Evolutionary conservation across 2,797 vertebrate species (phyloP).

Genomic region (Xenops minutus): DNA sequence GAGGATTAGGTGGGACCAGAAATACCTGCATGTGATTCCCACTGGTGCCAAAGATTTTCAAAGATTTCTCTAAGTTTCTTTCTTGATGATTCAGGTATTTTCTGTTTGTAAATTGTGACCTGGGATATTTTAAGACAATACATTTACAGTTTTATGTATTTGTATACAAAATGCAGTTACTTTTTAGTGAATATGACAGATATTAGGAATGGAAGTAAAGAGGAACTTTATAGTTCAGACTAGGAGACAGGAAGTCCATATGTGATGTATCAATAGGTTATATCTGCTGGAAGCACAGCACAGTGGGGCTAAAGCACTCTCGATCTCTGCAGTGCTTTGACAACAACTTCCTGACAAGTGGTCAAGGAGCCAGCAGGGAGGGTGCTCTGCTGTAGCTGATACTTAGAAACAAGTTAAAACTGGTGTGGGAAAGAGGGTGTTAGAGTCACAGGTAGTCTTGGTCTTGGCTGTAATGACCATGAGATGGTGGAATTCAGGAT

Average conservation of each 20-base stretch:
- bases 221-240: neutral
- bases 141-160: neutral
- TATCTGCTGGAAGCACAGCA: neutral
- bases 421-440: neutral
- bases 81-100: neutral
- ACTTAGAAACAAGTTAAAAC: neutral
- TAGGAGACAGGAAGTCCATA: neutral
- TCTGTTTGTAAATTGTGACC: neutral
- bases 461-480: neutral
- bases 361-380: neutral
- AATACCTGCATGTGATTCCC: neutral
- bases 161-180: neutral
- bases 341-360: neutral
- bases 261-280: neutral
- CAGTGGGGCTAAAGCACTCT: neutral
- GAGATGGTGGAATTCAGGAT: neutral
- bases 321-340: neutral
- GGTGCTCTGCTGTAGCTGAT: neutral
- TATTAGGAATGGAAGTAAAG: neutral
- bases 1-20: neutral
- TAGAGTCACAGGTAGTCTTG: neutral
- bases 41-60: neutral
- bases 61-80: neutral
- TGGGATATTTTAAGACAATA: neutral
- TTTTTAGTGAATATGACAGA: neutral